Conservation (phyloP, 2,113 vertebrate species). For the Pterocles burchelli region DNA sequence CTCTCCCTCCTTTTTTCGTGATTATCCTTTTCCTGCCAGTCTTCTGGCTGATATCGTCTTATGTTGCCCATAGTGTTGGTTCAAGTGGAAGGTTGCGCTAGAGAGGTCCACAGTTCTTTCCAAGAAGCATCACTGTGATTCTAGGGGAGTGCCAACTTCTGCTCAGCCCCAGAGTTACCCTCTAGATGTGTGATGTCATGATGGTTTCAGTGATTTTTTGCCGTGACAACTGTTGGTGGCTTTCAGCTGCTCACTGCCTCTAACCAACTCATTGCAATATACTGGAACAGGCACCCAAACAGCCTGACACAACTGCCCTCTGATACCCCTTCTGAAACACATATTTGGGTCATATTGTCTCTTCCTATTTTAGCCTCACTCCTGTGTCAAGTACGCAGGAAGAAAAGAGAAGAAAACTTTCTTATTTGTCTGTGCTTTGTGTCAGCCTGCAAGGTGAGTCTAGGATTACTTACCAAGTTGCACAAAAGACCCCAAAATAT, state of each 20-base stretch:
- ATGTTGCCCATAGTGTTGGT: background rate
- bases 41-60: background rate
- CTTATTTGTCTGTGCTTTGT: background rate
- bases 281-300: background rate
- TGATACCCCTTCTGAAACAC: background rate
- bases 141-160: background rate
- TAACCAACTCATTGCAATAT: background rate
- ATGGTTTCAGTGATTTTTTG: background rate
- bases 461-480: background rate
- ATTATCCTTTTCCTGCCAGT: background rate
- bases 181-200: background rate
- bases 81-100: background rate
- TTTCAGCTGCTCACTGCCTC: background rate
- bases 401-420: background rate
- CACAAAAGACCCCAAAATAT: background rate
- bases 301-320: background rate
- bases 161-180: background rate
- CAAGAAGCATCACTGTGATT: background rate
- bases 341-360: background rate
- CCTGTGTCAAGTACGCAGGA: background rate
- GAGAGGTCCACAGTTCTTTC: background rate
- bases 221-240: background rate
- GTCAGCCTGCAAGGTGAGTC: background rate
- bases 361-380: background rate
- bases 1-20: background rate